phyloP scores from a whole-genome alignment of 1,140 invertebrate species.

The Heterodera carotae region DNA sequence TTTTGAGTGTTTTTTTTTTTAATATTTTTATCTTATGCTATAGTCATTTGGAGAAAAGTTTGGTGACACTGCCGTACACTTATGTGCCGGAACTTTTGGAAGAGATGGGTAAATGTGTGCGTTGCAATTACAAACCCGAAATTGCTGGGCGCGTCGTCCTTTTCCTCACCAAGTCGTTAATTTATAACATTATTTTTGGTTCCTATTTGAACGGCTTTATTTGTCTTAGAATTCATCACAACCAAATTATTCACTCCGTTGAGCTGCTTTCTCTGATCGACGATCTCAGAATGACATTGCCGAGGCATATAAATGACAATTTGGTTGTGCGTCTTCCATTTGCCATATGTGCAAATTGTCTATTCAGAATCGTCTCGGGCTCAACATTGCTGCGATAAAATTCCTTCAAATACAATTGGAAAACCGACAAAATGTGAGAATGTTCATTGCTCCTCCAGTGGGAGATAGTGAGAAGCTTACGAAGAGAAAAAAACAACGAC shows the following conservation, averaged over 20 bases:
- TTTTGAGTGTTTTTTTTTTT: neutral
- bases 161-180: slow-evolving; percentile 74
- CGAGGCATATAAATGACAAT: slow-evolving; percentile 67
- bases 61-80: slow-evolving; percentile 81
- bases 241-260: slow-evolving; percentile 76
- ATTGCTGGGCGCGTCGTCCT: slow-evolving; percentile 76
- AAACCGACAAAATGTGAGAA: slow-evolving; percentile 76
- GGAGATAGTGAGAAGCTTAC: slow-evolving; percentile 29
- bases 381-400: slow-evolving; percentile 81
- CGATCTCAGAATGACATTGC: slow-evolving; percentile 72
- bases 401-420: slow-evolving; percentile 79
- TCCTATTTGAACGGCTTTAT: too few relatives aligned
- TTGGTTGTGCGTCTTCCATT: slow-evolving; percentile 10
- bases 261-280: slow-evolving; percentile 75
- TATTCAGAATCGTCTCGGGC: slow-evolving; percentile 79
- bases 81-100: slow-evolving; percentile 79
- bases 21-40: neutral
- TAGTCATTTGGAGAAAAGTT: slow-evolving; percentile 81
- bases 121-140: slow-evolving; percentile 75
- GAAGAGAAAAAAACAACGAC: slow-evolving; percentile 46
- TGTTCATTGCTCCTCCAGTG: slow-evolving; percentile 80
- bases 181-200: slow-evolving; percentile 36
- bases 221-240: slow-evolving; percentile 79
- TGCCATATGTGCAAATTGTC: neutral
- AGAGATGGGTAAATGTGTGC: slow-evolving; percentile 74